A percentile compares a stretch with the other conserved stretches of the same genome.
Conservation (phyloP, 2,113 vertebrate species). For the Mandrillus leucophaeus region DNA sequence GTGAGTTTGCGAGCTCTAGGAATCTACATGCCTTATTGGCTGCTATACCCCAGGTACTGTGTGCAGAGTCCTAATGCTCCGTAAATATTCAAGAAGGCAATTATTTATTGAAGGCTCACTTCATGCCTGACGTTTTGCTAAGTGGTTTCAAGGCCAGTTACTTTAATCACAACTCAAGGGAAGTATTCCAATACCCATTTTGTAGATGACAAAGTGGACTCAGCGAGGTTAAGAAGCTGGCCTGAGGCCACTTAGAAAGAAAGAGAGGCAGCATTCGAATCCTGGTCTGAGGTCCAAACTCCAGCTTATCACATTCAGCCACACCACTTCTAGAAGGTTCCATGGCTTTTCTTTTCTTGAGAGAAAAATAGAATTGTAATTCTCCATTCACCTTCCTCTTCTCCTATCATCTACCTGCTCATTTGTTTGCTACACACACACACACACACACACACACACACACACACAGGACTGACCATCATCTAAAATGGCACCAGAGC, state of each 20-base stretch:
- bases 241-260: background rate
- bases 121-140: background rate
- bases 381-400: background rate
- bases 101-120: background rate
- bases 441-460: background rate
- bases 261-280: background rate
- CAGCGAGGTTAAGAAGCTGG: background rate
- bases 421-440: background rate
- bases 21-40: background rate
- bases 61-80: background rate
- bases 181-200: background rate
- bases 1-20: background rate
- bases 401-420: background rate
- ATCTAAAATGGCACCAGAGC: background rate
- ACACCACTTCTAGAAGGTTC: background rate
- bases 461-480: background rate
- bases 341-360: background rate
- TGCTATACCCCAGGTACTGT: background rate
- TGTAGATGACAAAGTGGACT: background rate
- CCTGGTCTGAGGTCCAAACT: background rate
- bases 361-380: background rate
- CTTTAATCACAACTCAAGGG: background rate
- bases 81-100: background rate
- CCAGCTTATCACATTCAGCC: background rate
- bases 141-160: background rate